phyloP scores from a whole-genome alignment of 2,797 vertebrate species.

The Aphelocoma californica region DNA sequence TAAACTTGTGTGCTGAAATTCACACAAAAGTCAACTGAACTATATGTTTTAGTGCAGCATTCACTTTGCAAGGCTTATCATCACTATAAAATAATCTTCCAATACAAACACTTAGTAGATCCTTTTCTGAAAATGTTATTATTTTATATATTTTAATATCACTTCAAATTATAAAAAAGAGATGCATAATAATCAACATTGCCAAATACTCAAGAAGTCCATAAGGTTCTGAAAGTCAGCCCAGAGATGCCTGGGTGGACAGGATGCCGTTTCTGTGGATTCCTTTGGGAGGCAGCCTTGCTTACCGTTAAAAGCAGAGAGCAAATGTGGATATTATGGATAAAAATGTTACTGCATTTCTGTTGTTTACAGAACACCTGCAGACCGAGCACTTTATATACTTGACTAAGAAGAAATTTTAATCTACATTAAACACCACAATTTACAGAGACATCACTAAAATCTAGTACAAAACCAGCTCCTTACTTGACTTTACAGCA shows the following conservation, averaged over 20 bases:
- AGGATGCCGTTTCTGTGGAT: neutral
- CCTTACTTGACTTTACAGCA: neutral
- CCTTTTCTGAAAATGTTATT: neutral
- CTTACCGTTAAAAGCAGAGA: neutral
- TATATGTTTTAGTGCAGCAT: neutral
- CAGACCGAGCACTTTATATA: neutral
- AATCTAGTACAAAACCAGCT: neutral
- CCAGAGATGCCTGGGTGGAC: neutral
- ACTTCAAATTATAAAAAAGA: neutral
- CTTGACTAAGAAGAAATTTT: neutral
- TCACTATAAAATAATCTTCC: neutral
- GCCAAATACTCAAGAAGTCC: neutral
- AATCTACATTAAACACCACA: neutral
- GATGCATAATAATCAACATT: neutral
- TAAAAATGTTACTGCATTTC: neutral
- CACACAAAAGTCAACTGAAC: neutral
- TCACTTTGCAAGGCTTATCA: neutral
- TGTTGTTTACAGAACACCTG: neutral
- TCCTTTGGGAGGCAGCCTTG: slow-evolving; percentile 71
- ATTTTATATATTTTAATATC: neutral
- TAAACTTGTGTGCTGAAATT: neutral
- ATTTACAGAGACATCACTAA: neutral
- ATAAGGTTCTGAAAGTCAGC: accelerated
- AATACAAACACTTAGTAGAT: neutral
- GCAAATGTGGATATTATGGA: neutral